phyloP scores from a whole-genome alignment of 2,888 invertebrate genomes.

The Hemistola chrysoprasaria region DNA sequence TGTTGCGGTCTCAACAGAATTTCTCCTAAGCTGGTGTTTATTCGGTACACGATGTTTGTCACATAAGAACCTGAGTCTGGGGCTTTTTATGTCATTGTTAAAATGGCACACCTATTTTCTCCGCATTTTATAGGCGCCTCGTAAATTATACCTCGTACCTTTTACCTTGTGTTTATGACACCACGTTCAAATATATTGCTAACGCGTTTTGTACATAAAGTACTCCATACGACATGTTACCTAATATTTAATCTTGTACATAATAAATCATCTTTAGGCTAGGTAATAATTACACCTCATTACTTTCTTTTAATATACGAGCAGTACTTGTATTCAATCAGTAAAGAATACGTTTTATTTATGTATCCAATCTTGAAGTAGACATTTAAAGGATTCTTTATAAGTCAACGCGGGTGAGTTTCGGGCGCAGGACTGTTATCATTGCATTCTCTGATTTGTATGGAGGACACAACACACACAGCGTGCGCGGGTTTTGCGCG shows the following conservation, averaged over 20 bases:
- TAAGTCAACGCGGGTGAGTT: too few species aligned
- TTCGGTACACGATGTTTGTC: conserved; percentile 13
- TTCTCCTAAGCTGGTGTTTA: conserved; percentile 16
- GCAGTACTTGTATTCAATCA: too few species aligned
- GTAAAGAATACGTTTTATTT: too few species aligned
- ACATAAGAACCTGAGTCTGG: conserved; percentile 14
- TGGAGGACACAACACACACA: too few species aligned
- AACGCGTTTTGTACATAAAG: conserved; percentile 20
- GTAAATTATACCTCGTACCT: conserved; percentile 43
- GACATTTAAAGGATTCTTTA: too few species aligned
- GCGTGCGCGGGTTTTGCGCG: too few species aligned
- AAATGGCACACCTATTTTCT: conserved; percentile 46
- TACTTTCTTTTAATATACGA: too few species aligned
- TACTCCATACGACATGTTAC: conserved; percentile 24
- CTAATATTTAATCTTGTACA: conserved; percentile 6
- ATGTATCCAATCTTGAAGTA: too few species aligned
- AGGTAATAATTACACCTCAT: too few species aligned
- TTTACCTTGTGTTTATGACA: conserved; percentile 43
- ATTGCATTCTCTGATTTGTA: too few species aligned
- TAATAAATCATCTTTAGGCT: too few species aligned
- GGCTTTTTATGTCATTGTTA: conserved; percentile 44
- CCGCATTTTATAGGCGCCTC: conserved; percentile 39
- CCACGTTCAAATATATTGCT: conserved; percentile 35
- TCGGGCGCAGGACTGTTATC: too few species aligned
- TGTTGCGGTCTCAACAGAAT: conserved; percentile 13